These are phyloP conservation scores for Caerostris extrusa DNA, from an alignment of 1,140 invertebrate genomes.

Conservation along the genomic window DNA sequence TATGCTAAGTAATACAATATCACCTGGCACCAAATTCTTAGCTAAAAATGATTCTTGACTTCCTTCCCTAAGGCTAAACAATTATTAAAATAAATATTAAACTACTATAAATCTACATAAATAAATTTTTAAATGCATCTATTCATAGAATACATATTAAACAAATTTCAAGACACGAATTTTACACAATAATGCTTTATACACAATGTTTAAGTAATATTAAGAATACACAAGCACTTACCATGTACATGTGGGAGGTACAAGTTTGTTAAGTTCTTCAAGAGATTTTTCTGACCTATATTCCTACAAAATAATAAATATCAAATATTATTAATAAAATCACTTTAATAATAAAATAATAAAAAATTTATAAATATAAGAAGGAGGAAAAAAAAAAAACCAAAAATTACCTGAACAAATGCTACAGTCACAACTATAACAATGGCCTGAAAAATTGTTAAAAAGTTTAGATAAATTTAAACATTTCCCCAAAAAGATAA, in stretches of 20 bases:
- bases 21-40: slow-evolving; percentile 97
- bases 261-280: slow-evolving; percentile 98
- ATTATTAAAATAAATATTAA: background rate
- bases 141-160: slow-evolving; percentile 63
- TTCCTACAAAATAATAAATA: slow-evolving; percentile 85
- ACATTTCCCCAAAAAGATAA: too few species aligned
- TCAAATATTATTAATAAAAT: background rate
- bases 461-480: background rate
- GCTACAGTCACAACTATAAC: slow-evolving; percentile 99
- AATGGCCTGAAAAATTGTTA: slow-evolving; percentile 85
- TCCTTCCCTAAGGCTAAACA: slow-evolving; percentile 90
- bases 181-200: background rate
- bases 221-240: slow-evolving; percentile 79
- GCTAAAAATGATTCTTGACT: slow-evolving; percentile 94
- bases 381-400: background rate
- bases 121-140: background rate
- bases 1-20: slow-evolving; percentile 95
- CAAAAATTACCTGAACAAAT: slow-evolving; percentile 90
- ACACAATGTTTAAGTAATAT: slow-evolving; percentile 9
- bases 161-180: background rate
- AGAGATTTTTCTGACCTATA: slow-evolving; percentile 98
- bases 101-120: background rate
- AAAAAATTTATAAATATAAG: background rate
- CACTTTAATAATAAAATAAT: background rate
- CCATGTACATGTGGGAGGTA: slow-evolving; percentile 87